Percentiles rank a stretch among this genome's conserved stretches.
These are phyloP conservation scores for Muscicapa adusta DNA, from an alignment of 2,113 vertebrate genomes.

Conservation along the genomic window DNA sequence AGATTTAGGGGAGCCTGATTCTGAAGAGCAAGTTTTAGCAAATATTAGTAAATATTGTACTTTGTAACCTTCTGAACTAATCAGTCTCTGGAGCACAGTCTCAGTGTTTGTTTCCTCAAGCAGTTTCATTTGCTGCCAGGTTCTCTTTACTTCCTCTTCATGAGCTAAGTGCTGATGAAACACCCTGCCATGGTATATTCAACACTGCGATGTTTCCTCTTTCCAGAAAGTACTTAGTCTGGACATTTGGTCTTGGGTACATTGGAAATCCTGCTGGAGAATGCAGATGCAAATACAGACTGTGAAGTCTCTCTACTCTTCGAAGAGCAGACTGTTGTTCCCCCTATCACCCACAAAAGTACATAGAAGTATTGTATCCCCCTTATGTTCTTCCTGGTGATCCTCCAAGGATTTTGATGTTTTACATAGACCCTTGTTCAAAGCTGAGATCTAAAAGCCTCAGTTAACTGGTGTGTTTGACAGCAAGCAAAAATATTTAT, in stretches of 20 bases:
- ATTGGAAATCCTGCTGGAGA: neutral
- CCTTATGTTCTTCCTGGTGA: conserved; percentile 28
- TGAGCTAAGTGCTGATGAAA: neutral
- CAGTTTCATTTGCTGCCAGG: neutral
- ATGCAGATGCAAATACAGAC: neutral
- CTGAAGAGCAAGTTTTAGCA: neutral
- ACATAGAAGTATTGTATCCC: neutral
- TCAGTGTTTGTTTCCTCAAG: neutral
- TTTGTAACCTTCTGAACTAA: neutral
- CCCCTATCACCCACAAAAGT: neutral
- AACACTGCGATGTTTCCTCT: neutral
- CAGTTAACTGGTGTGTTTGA: neutral
- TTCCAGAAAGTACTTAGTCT: neutral
- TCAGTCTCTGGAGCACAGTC: neutral
- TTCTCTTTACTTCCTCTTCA: neutral
- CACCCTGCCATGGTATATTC: neutral
- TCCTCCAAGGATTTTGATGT: neutral
- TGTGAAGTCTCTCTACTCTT: neutral
- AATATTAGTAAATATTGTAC: neutral
- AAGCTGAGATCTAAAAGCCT: neutral
- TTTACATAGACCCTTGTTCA: neutral
- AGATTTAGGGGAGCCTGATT: neutral
- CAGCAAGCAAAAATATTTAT: neutral
- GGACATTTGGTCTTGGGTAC: neutral
- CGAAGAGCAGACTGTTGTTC: conserved; percentile 14